Percentiles rank a stretch among this genome's conserved stretches.
These are phyloP conservation scores for Crotalus horridus DNA, from an alignment of 2,113 vertebrate species.

Conservation along the genomic window DNA sequence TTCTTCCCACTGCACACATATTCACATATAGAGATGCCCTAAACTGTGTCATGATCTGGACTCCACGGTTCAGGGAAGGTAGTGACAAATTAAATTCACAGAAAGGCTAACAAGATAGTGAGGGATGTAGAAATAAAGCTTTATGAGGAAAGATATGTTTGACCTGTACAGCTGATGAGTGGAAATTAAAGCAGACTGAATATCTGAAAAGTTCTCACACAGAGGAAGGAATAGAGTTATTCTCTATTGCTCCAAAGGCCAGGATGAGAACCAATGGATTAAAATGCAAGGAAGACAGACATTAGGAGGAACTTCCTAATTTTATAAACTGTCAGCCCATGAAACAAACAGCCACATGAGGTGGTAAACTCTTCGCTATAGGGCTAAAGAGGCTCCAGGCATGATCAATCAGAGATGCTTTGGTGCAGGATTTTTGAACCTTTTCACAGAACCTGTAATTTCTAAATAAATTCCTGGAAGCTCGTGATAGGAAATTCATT, in stretches of 20 bases:
- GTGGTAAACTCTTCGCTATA: neutral
- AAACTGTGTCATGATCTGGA: neutral
- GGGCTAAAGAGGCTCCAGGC: neutral
- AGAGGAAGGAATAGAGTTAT: neutral
- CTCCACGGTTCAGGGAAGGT: neutral
- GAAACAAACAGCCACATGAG: neutral
- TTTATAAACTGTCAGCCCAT: neutral
- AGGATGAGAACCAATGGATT: neutral
- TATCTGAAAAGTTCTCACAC: neutral
- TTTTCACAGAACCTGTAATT: neutral
- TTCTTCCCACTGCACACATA: neutral
- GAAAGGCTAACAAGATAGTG: neutral
- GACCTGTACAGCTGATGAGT: neutral
- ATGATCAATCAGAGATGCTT: neutral
- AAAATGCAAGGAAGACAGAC: neutral
- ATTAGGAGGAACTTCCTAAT: neutral
- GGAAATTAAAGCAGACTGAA: neutral
- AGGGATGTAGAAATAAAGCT: neutral
- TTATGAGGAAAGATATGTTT: neutral
- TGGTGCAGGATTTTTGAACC: neutral
- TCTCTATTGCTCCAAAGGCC: neutral
- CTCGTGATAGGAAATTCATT: neutral
- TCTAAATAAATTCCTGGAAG: neutral
- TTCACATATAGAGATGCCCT: neutral
- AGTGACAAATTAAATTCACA: neutral